A percentile compares a stretch with the other conserved stretches of the same genome.
phyloP scores from a whole-genome alignment of 2,888 invertebrate genomes.

The Spicauda simplicius region DNA sequence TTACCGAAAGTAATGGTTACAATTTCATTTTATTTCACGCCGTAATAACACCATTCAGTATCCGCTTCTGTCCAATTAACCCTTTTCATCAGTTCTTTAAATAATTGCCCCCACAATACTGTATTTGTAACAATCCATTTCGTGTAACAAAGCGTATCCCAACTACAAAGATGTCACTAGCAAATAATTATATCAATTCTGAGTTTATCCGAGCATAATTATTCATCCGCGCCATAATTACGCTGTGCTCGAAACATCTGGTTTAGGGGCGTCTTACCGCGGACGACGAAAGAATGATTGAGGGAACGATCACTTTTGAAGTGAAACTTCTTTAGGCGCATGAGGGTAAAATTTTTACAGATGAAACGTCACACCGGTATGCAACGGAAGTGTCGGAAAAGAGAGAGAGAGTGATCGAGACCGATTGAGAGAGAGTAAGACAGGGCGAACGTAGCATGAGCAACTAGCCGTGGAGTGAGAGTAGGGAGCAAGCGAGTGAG shows the following conservation, averaged over 20 bases:
- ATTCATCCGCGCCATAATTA: slow-evolving; percentile 29
- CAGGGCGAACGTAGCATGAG: too few species aligned
- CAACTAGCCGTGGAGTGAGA: too few species aligned
- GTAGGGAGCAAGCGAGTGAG: too few species aligned
- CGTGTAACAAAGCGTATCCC: slow-evolving; percentile 24
- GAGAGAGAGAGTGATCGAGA: too few species aligned
- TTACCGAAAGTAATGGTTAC: too few species aligned
- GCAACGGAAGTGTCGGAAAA: too few species aligned
- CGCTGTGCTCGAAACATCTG: slow-evolving; percentile 32
- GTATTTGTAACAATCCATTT: slow-evolving; percentile 20
- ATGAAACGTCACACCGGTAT: too few species aligned
- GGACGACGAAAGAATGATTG: too few species aligned
- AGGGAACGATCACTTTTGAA: too few species aligned
- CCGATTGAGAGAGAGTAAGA: too few species aligned
- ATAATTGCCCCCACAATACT: slow-evolving; percentile 2
- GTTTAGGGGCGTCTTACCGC: slow-evolving; percentile 14
- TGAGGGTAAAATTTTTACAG: too few species aligned
- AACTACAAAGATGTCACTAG: slow-evolving; percentile 32
- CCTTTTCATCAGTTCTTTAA: neutral
- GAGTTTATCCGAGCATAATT: slow-evolving; percentile 37
- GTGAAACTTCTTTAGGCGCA: too few species aligned
- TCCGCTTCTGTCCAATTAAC: neutral
- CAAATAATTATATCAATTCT: slow-evolving; percentile 36
- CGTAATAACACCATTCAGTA: neutral
- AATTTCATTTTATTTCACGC: neutral